Conservation (phyloP, 2,113 vertebrate species). For the Osmerus eperlanus region DNA sequence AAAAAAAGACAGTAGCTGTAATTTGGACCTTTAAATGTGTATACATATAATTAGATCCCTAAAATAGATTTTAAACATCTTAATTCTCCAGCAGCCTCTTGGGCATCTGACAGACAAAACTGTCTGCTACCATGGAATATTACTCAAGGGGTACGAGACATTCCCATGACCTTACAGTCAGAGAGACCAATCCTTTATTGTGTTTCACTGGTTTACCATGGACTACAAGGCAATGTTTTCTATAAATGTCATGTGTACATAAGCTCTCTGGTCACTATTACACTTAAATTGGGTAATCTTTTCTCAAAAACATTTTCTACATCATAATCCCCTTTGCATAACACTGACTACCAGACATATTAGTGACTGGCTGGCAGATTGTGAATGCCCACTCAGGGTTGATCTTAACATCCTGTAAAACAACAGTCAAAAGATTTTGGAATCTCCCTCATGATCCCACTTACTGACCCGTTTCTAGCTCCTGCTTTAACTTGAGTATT, state of each 20-base stretch:
- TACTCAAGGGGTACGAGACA: not conserved
- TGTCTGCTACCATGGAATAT: not conserved
- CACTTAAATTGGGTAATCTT: not conserved
- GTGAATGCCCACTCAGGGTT: not conserved
- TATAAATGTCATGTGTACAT: not conserved
- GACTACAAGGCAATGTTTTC: not conserved
- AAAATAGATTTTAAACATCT: too few relatives aligned
- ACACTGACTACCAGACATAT: not conserved
- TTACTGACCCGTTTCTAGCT: not conserved
- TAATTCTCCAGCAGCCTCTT: too few relatives aligned
- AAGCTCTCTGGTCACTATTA: not conserved
- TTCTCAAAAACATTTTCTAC: not conserved
- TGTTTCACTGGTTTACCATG: not conserved
- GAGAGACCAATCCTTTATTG: not conserved
- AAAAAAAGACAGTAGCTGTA: too few relatives aligned
- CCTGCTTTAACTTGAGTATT: too few relatives aligned
- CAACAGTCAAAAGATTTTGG: conserved; percentile 1
- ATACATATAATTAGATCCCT: too few relatives aligned
- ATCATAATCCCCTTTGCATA: not conserved
- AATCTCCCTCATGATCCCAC: not conserved
- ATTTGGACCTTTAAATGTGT: too few relatives aligned
- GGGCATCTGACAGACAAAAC: too few relatives aligned
- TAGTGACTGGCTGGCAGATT: not conserved
- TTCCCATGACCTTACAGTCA: not conserved
- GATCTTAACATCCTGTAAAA: conserved; percentile 10